Evolutionary conservation across 2,113 vertebrate genomes (phyloP), one percentile per base, ranked within the genome.

Genomic region (Channa argus): DNA sequence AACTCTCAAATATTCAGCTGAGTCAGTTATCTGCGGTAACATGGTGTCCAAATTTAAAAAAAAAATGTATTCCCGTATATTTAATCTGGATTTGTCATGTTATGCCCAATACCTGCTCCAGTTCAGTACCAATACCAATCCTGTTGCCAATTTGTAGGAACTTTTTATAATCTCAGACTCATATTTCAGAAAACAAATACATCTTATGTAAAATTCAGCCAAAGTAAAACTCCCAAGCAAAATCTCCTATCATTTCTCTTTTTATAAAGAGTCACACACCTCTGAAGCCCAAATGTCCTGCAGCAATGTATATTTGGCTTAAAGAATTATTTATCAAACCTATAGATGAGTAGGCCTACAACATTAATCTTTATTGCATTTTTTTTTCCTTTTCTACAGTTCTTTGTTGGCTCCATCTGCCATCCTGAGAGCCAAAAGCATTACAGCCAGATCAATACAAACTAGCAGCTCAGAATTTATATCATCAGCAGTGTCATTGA

Each of bases 401-500:
- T 83, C 77, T 89, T 62, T 76, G 77, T 67, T 59, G 61, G 58
- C 74, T 84, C 77, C 71, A 68, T 84, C 69, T 47, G 77, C 84
- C 61, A 87, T 86, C 86, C 86, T 77, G 62, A 84, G 75, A 86
- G 91, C 89, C 82, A 87, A 89, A 83, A 89, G 84, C 88, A 82
- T 90, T 88, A 84, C 62, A 82, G 82, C 71, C 71, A 50, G 86
- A 93, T 94, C 93, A 89, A 94, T 94, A 93, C 85, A 87, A 86
- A 93, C 87, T 90, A 88, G 88, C 85, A 91, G 86, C 78, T 89
- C 85, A 85, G 90, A 93, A 93, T 93, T 85, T 89, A 92, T 93
- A 93, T 89, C 90, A 91, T 89, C 90, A 88, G 77, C 78, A 83
- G 76, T 43, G 69, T 85, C 89, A 93, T 94, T 92, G 90, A 94